Conservation (phyloP, 2,797 vertebrate species). For the Chelmon rostratus region DNA sequence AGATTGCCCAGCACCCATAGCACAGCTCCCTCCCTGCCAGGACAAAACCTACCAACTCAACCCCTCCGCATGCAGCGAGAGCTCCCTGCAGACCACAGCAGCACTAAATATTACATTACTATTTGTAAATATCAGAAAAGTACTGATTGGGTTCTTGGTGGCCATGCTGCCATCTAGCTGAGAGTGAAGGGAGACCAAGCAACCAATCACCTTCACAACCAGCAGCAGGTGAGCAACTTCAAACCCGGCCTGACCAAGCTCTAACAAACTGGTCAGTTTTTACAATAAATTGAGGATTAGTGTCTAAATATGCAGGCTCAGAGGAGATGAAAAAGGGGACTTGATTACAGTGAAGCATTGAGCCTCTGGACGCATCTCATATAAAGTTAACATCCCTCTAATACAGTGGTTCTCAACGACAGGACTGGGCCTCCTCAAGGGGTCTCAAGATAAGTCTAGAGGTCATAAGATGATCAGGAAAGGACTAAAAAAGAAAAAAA, state of each 20-base stretch:
- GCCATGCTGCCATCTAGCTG: conserved; percentile 67
- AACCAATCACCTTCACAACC: neutral
- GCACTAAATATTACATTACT: neutral
- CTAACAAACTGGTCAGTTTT: neutral
- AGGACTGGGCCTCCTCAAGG: neutral
- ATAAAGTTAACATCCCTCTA: neutral
- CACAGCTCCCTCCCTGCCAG: conserved; percentile 14
- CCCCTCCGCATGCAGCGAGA: neutral
- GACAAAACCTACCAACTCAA: neutral
- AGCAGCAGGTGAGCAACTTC: conserved; percentile 6
- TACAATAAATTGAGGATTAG: neutral
- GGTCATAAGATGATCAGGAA: neutral
- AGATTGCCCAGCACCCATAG: conserved; percentile 70
- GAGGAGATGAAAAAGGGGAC: neutral
- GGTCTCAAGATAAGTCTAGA: neutral
- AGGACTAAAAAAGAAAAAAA: neutral
- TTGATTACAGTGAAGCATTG: neutral
- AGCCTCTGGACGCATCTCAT: neutral
- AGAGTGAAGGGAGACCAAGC: conserved; percentile 40
- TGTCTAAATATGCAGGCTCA: neutral
- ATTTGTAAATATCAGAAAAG: neutral
- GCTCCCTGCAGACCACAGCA: neutral
- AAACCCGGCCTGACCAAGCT: neutral
- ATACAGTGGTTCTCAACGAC: neutral
- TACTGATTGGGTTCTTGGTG: conserved; percentile 40